Evolutionary conservation across 1,140 invertebrate genomes (phyloP), one percentile per base, ranked within the genome.

Genomic region (Drosophila sucinea): DNA sequence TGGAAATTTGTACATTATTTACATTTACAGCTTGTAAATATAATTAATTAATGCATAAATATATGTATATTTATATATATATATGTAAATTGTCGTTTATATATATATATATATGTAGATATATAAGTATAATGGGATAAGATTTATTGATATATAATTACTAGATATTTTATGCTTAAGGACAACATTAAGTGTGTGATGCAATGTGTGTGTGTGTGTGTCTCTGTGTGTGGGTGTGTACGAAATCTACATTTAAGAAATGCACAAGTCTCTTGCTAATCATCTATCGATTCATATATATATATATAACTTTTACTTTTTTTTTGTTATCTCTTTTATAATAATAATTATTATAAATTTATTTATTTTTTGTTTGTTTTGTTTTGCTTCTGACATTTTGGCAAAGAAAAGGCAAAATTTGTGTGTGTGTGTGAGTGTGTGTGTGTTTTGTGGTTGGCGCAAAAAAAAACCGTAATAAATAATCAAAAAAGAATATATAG

Each of bases 1-100:
- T 65, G 83, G 77, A 87, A 87, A 87, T 87, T 87, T 87, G 83
- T 87, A 87, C 83, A 87, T 87, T 87, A 87, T 87, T 87, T 87
- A 87, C 83, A 89, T 41, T 81, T 81, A 85, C 82, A 85, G 44
- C 82, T 86, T 89, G 84, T 72, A 79, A 85, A 85, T 79, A 79
- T 71, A 86, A 72, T 87, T 77, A 79, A 78, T 78, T 76, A 65
- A 77, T 56, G 67, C 69, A 55, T 76, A 60, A 60, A 55, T 69
- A 25, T 69, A 40, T 70, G 17, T 65, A 55, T 71, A 41, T 60
- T 32, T 70, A 33, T 65, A 60, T 51, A 73, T 64, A 3, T 73
- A 35, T 72, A 76, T 75, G 38, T 47, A 61, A 44, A 17, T 67
- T 60, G 40, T 51, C 25, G 47, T 67, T 38, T 71, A 47, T 82